phyloP scores from a whole-genome alignment of 92 coral and sea anemone species.

The Palythoa heliodiscus region DNA sequence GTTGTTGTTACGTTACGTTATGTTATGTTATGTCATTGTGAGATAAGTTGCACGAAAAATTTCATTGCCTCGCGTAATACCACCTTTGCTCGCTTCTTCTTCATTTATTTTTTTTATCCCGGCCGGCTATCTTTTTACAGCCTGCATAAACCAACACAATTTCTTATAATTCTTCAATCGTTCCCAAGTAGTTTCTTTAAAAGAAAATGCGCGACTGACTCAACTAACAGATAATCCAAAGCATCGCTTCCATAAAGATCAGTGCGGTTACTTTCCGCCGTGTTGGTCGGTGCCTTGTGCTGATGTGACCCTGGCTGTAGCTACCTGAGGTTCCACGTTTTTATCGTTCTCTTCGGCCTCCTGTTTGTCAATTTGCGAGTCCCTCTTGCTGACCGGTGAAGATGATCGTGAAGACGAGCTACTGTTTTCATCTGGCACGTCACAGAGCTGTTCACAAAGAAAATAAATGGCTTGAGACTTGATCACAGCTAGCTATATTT shows the following conservation, averaged over 20 bases:
- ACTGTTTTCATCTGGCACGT: conserved; percentile 34
- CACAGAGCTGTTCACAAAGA: conserved; percentile 23
- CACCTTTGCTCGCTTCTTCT: no score
- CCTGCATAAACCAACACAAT: neutral
- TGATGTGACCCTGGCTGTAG: conserved; percentile 13
- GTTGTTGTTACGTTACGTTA: no score
- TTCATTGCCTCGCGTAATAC: no score
- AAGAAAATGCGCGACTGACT: no score
- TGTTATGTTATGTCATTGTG: no score
- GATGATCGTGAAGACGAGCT: conserved; percentile 36
- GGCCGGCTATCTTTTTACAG: no score
- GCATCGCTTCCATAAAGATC: no score
- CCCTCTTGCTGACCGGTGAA: conserved; percentile 29
- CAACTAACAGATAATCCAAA: neutral
- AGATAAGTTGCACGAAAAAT: no score
- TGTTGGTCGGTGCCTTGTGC: conserved; percentile 1
- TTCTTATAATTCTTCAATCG: neutral
- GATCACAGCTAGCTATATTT: neutral
- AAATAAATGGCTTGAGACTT: neutral
- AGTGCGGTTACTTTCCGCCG: conserved; percentile 1
- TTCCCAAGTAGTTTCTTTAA: neutral
- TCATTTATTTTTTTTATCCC: no score
- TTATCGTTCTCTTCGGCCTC: conserved; percentile 18
- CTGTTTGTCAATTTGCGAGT: conserved; percentile 23
- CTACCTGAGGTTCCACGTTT: neutral